A percentile compares a stretch with the other conserved stretches of the same genome.
Evolutionary conservation across 2,797 vertebrate genomes (phyloP).

Genomic region (Melanotaenia parkinsoni): DNA sequence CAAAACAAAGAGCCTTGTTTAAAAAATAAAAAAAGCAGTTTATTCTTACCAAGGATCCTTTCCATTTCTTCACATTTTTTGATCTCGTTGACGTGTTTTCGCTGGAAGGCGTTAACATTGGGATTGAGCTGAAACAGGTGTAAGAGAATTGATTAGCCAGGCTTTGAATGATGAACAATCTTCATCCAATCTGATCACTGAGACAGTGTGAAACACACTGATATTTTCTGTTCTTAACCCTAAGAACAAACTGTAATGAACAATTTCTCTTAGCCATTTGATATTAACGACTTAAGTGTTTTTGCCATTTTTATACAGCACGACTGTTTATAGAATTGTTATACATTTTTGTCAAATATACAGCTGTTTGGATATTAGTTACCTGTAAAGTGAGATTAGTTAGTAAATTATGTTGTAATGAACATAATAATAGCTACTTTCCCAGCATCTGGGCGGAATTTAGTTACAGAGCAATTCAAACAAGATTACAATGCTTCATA

Average conservation of each 20-base stretch:
- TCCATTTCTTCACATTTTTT: constrained; percentile 98
- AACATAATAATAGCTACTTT: neutral
- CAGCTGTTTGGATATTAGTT: neutral
- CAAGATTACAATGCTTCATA: neutral
- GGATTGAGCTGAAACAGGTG: constrained; percentile 89
- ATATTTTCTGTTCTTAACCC: neutral
- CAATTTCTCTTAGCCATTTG: neutral
- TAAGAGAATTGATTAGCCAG: constrained; percentile 16
- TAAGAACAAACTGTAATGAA: constrained; percentile 4
- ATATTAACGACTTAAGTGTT: neutral
- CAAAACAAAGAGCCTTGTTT: neutral
- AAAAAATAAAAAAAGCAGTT: neutral
- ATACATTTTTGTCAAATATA: neutral
- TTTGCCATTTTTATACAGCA: neutral
- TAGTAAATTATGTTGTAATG: neutral
- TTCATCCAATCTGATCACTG: neutral
- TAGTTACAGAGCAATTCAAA: neutral
- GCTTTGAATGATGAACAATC: neutral
- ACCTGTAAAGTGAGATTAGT: neutral
- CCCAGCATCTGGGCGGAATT: neutral
- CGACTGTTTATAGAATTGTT: neutral
- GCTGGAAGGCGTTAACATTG: constrained; percentile 92
- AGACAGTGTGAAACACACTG: neutral
- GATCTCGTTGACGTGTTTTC: constrained; percentile 95
- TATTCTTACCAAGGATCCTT: constrained; percentile 90